These are phyloP conservation scores for Gnatocerus cornutus DNA, from an alignment of 2,888 invertebrate genomes.

Conservation along the genomic window DNA sequence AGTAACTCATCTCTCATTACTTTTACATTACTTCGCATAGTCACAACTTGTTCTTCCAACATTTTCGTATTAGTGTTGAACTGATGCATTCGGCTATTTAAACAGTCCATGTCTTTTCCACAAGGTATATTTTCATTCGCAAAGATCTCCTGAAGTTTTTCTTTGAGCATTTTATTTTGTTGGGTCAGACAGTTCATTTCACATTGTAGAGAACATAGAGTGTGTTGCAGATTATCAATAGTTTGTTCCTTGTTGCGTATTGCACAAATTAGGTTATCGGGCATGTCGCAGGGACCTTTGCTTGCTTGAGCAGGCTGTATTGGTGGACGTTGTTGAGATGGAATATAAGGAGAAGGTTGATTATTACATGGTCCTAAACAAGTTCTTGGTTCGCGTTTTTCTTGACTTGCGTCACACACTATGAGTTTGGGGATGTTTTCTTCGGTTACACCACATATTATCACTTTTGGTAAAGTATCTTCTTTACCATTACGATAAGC, in stretches of 20 bases:
- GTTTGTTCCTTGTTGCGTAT: background rate
- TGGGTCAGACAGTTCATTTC: background rate
- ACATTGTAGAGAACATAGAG: background rate
- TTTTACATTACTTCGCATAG: background rate
- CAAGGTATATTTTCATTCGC: background rate
- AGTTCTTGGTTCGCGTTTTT: background rate
- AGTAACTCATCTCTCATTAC: background rate
- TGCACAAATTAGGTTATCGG: background rate
- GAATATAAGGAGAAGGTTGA: background rate
- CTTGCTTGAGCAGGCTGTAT: background rate
- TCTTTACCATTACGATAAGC: background rate
- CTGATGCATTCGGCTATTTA: background rate
- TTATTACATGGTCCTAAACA: constrained; percentile 15
- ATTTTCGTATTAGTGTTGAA: background rate
- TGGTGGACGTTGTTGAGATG: background rate
- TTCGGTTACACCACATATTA: constrained; percentile 28
- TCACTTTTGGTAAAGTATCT: constrained; percentile 24
- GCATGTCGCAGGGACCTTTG: background rate
- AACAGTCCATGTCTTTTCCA: background rate
- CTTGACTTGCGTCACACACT: constrained; percentile 16
- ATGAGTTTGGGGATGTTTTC: constrained; percentile 27
- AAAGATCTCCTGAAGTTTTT: background rate
- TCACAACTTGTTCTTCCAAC: background rate
- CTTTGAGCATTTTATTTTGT: background rate
- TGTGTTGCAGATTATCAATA: background rate